Percentiles rank a stretch among this genome's conserved stretches.
Conservation (phyloP, 2,113 vertebrate species). For the Pangasianodon hypophthalmus region DNA sequence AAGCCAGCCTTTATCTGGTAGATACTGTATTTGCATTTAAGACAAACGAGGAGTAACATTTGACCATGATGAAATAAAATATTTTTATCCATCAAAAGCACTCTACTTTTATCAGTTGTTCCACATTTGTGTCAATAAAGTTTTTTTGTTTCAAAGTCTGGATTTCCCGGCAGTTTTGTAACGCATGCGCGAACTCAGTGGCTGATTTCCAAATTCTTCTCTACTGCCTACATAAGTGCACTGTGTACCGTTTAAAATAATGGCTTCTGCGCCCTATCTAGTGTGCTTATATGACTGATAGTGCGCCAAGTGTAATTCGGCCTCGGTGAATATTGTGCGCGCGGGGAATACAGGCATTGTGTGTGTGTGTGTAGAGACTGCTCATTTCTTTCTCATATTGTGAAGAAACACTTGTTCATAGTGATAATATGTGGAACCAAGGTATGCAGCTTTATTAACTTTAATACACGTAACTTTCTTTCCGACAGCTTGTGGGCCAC, state of each 20-base stretch:
- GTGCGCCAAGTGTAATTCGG: neutral
- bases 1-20: neutral
- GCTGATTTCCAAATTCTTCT: neutral
- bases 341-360: constrained; percentile 11
- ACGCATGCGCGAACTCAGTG: constrained; percentile 21
- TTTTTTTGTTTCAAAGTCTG: neutral
- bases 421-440: constrained; percentile 53
- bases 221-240: neutral
- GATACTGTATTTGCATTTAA: neutral
- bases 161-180: constrained; percentile 30
- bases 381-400: neutral
- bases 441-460: constrained; percentile 27
- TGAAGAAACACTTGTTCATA: neutral
- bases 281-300: neutral
- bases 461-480: neutral
- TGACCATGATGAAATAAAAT: neutral
- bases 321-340: neutral
- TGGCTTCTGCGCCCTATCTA: neutral
- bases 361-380: neutral
- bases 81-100: neutral
- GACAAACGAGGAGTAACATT: neutral
- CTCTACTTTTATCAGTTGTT: neutral
- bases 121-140: constrained; percentile 18
- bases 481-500: neutral
- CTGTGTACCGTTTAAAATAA: neutral